phyloP scores from a whole-genome alignment of 2,113 vertebrate genomes.

The Candoia aspera region DNA sequence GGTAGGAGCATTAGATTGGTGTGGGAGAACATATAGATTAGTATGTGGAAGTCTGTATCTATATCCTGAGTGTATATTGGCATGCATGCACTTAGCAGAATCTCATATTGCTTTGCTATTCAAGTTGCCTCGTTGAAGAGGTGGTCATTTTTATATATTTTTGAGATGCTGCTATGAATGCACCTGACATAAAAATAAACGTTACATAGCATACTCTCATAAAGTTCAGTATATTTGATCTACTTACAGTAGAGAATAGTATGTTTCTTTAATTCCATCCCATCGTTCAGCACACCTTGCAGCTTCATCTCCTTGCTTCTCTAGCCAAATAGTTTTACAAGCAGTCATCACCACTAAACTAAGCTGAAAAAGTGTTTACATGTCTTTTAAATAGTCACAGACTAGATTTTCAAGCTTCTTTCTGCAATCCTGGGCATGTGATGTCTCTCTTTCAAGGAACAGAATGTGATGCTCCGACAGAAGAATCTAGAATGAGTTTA shows the following conservation, averaged over 20 bases:
- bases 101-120: too few relatives aligned
- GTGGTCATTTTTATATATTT: background rate
- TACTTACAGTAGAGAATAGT: background rate
- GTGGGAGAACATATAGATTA: too few relatives aligned
- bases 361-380: background rate
- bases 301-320: background rate
- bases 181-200: background rate
- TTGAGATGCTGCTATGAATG: background rate
- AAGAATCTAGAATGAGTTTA: background rate
- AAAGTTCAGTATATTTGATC: background rate
- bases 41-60: too few relatives aligned
- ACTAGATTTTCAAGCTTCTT: constrained; percentile 23
- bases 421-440: background rate
- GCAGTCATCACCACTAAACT: background rate
- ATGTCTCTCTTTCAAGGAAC: background rate
- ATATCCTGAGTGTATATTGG: background rate
- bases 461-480: background rate
- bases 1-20: too few relatives aligned
- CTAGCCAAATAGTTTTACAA: background rate
- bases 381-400: constrained; percentile 9
- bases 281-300: background rate
- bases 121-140: background rate
- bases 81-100: background rate
- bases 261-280: background rate
- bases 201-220: background rate